Evolutionary conservation across 2,797 vertebrate genomes (phyloP), one percentile per base, ranked within the genome.

Genomic region (Sebastes vulpes): DNA sequence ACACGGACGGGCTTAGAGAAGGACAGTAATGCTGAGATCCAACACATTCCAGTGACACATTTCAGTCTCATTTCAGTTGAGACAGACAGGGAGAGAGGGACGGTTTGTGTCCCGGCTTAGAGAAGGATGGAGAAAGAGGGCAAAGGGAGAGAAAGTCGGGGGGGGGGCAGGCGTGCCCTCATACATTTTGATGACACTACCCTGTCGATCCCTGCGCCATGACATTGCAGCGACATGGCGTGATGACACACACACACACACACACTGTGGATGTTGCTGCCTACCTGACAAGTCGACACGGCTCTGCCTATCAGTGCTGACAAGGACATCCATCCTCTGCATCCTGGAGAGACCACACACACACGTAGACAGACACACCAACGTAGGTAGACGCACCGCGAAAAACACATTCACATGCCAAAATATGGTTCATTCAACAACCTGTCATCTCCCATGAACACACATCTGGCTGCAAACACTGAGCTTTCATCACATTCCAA

Each of bases 181-280:
- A 56, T 87, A 80, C 82, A 79, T 88, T 92, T 85, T 69, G 70
- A 89, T 90, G 80, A 92, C 85, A 78, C 81, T 77, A 53, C 67
- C 77, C 70, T 2, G 63, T 81, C 48, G 65, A 65, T 86, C 65
- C 56, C 54, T 69, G 83, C 50, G 68, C 72, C 1, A 25, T 87
- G 84, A 92, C 89, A 91, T 79, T 65, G 82, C 66, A 50, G 71
- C 67, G 82, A 87, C 72, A 26, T 60, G 59, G 65, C 0, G 14
- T 52, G 69, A 53, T 66, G 20, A 82, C 65, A 72, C 75, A 72
- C 75, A 69, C 35, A 68, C 35, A 7, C 29, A 74, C 65, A 28
- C 42, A 54, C 60, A 60, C 23, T 25, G 16, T 77, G 25, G 64
- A 70, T 82, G 23, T 11, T 59, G 76, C 42, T 76, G 79, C 35